phyloP scores from a whole-genome alignment of 2,797 vertebrate genomes.

The Sebastolobus altivelis region DNA sequence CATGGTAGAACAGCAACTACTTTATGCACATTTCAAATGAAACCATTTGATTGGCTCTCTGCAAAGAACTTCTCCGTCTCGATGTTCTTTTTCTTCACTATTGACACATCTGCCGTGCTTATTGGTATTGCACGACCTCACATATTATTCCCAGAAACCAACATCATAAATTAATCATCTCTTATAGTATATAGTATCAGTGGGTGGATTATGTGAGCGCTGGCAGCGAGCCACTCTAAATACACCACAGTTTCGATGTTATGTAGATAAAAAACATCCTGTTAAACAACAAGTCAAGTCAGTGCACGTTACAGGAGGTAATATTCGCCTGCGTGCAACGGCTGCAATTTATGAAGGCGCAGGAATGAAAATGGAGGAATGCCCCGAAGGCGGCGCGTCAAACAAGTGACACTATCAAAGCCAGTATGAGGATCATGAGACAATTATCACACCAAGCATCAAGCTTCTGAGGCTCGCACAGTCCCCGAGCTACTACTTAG shows the following conservation, averaged over 20 bases:
- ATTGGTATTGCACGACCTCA: not conserved
- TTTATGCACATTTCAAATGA: not conserved
- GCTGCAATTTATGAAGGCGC: conserved; percentile 32
- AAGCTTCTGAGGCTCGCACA: conserved; percentile 43
- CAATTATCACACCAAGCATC: conserved; percentile 36
- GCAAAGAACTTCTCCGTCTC: not conserved
- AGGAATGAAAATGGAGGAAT: conserved; percentile 27
- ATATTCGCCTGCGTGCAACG: conserved; percentile 3
- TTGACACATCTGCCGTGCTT: not conserved
- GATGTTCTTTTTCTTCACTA: not conserved
- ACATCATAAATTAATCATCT: not conserved
- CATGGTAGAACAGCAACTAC: not conserved
- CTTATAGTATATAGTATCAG: not conserved
- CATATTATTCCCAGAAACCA: not conserved
- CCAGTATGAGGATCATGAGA: conserved; percentile 51
- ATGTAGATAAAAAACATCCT: conserved; percentile 28
- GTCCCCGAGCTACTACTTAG: conserved; percentile 54
- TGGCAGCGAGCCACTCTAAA: not conserved
- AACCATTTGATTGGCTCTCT: not conserved
- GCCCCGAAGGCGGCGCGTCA: conserved; percentile 34
- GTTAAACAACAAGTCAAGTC: conserved; percentile 52
- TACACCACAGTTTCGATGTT: not conserved
- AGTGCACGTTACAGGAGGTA: conserved; percentile 28
- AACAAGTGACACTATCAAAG: conserved; percentile 22
- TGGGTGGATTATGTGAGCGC: not conserved